Percentiles rank a stretch among this genome's conserved stretches.
phyloP scores from a whole-genome alignment of 2,797 vertebrate genomes.

The Alfaro cultratus region DNA sequence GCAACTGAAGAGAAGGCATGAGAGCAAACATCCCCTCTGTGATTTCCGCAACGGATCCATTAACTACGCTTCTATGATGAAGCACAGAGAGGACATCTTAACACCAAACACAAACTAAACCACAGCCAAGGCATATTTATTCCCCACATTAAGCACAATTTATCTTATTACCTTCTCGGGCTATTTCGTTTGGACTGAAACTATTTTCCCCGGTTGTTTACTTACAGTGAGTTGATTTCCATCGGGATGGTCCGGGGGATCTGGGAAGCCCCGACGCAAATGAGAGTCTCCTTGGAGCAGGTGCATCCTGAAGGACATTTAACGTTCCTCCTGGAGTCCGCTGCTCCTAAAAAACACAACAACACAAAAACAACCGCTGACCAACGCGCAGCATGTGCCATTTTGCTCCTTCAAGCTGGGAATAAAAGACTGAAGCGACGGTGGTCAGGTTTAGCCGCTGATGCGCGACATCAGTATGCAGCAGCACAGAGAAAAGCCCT shows the following conservation, averaged over 20 bases:
- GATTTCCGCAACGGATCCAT: conserved; percentile 93
- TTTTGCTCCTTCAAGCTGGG: conserved; percentile 43
- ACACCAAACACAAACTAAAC: conserved; percentile 28
- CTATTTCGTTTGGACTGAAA: background rate
- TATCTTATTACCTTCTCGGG: background rate
- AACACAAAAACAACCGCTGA: conserved; percentile 66
- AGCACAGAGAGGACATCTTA: conserved; percentile 31
- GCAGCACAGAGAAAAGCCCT: conserved; percentile 56
- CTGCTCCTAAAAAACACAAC: conserved; percentile 69
- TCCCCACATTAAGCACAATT: background rate
- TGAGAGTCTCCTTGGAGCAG: conserved; percentile 93
- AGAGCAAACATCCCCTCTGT: conserved; percentile 96
- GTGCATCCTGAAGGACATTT: conserved; percentile 92
- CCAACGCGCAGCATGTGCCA: conserved; percentile 63
- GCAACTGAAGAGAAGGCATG: conserved; percentile 93
- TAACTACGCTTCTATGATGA: conserved; percentile 90
- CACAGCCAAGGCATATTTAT: conserved; percentile 2
- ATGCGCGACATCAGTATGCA: conserved; percentile 48
- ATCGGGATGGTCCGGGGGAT: conserved; percentile 87
- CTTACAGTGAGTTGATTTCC: conserved; percentile 95
- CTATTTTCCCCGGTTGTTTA: conserved; percentile 32
- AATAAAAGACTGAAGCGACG: conserved; percentile 14
- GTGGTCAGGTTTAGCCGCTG: conserved; percentile 29
- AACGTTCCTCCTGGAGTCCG: conserved; percentile 76
- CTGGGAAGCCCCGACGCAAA: conserved; percentile 89